Conservation (phyloP, 64 coral and sea anemone genomes). For the Stichodactyla mertensii region DNA sequence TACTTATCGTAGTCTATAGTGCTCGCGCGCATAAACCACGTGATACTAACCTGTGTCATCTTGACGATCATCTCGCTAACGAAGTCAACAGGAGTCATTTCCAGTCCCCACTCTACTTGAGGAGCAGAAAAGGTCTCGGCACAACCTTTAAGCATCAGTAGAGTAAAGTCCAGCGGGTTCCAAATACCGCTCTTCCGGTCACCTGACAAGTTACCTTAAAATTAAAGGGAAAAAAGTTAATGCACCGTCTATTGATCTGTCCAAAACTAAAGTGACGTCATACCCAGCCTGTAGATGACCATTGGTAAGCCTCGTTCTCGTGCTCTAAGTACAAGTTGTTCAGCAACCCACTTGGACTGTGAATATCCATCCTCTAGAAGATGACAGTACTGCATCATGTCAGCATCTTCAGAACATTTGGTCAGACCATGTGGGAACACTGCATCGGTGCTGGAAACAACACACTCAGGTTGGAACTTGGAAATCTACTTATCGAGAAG, state of each 20-base stretch:
- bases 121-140: constrained; percentile 67
- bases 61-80: constrained; percentile 81
- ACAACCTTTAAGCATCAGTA: constrained; percentile 67
- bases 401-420: constrained; percentile 80
- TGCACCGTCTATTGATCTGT: not conserved
- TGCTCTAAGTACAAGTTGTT: constrained; percentile 75
- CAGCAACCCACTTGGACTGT: constrained; percentile 93
- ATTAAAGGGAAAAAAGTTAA: not conserved
- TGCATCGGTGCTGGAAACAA: constrained; percentile 69
- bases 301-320: constrained; percentile 67
- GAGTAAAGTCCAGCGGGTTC: constrained; percentile 84
- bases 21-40: not conserved
- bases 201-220: constrained; percentile 68
- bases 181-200: constrained; percentile 48
- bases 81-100: constrained; percentile 93
- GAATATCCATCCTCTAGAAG: constrained; percentile 82
- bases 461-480: no score
- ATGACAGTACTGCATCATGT: constrained; percentile 41
- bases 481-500: no score
- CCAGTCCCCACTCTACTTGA: constrained; percentile 74
- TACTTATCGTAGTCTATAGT: no score
- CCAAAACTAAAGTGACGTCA: not conserved
- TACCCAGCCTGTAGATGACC: constrained; percentile 80
- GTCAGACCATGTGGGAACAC: constrained; percentile 86
- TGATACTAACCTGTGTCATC: constrained; percentile 66